A percentile compares a stretch with the other conserved stretches of the same genome.
These are phyloP conservation scores for Athalia rosae DNA, from an alignment of 2,888 invertebrate genomes.

Conservation along the genomic window DNA sequence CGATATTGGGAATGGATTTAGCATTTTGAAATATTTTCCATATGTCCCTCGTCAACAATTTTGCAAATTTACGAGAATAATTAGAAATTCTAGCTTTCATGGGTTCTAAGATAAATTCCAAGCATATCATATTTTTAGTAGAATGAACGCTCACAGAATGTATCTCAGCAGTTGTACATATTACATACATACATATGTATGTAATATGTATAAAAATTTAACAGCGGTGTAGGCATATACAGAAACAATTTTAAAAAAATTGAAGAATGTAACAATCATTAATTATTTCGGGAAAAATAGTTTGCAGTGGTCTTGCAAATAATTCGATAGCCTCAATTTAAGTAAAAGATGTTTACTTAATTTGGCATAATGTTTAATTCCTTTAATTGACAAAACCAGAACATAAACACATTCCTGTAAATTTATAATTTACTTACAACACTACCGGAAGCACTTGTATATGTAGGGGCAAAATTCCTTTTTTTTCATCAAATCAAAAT, in stretches of 20 bases:
- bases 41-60: no score
- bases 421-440: slow-evolving; percentile 36
- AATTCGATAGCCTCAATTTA: not conserved
- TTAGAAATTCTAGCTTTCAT: no score
- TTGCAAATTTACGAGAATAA: no score
- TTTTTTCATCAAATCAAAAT: slow-evolving; percentile 22
- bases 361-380: slow-evolving; percentile 12
- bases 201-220: not conserved
- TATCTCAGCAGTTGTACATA: not conserved
- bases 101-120: no score
- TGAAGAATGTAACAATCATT: not conserved
- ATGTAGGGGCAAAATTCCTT: not conserved
- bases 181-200: not conserved
- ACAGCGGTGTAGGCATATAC: not conserved
- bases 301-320: not conserved
- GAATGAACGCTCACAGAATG: not conserved
- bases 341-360: slow-evolving; percentile 4
- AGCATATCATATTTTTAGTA: no score
- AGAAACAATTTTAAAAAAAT: not conserved
- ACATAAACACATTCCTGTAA: slow-evolving; percentile 28
- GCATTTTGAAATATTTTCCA: no score
- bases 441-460: slow-evolving; percentile 32
- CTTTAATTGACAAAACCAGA: slow-evolving; percentile 16
- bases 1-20: no score
- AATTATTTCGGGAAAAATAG: not conserved